These are phyloP conservation scores for Sinocyclocheilus maitianheensis DNA, from an alignment of 2,113 vertebrate genomes.

Conservation along the genomic window DNA sequence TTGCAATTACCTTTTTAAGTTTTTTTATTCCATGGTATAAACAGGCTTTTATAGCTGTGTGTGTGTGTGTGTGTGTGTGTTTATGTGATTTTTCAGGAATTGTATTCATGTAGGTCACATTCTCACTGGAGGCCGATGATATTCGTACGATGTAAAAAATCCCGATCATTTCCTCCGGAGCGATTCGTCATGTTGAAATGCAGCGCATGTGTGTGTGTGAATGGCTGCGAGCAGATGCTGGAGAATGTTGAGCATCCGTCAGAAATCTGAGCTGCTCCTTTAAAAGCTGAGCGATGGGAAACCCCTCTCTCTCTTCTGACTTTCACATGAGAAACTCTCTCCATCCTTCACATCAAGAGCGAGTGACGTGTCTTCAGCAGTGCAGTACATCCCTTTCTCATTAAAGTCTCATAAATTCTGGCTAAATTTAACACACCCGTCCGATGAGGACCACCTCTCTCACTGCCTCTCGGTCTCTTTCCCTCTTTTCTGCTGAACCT, in stretches of 20 bases:
- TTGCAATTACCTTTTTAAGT: too few relatives aligned
- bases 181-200: conserved; percentile 38
- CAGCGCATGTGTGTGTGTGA: not conserved
- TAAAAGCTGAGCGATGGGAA: conserved; percentile 29
- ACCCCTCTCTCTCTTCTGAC: conserved; percentile 69
- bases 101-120: not conserved
- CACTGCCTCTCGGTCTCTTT: conserved; percentile 49
- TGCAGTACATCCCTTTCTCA: conserved; percentile 97
- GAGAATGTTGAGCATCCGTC: not conserved
- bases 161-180: not conserved
- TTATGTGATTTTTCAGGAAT: not conserved
- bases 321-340: conserved; percentile 93
- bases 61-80: not conserved
- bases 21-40: too few relatives aligned
- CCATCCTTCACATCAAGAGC: conserved; percentile 86
- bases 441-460: not conserved
- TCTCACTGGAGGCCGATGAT: conserved; percentile 3
- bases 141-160: not conserved
- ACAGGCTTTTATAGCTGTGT: not conserved
- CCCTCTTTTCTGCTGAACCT: not conserved
- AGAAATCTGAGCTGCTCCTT: not conserved
- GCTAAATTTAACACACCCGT: conserved; percentile 90
- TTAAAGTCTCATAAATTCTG: conserved; percentile 96
- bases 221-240: not conserved
- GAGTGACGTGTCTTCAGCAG: conserved; percentile 78